Evolutionary conservation across 2,888 invertebrate genomes (phyloP).

Genomic region (Tachina fera): DNA sequence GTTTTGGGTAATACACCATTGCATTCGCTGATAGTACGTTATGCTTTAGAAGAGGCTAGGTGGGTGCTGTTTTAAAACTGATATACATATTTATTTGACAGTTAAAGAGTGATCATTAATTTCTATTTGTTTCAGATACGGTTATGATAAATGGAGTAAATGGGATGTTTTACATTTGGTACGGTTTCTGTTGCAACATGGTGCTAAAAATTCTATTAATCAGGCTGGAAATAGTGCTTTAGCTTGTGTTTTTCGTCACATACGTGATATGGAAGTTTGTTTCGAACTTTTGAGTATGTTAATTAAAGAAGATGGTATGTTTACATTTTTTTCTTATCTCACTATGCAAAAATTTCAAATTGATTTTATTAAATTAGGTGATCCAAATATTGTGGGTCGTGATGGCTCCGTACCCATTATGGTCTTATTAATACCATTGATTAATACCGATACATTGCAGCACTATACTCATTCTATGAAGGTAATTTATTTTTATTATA

Average conservation of each 20-base stretch:
- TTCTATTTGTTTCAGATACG: conserved; percentile 82
- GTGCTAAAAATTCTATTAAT: conserved; percentile 88
- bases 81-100: not conserved
- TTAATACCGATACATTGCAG: conserved; percentile 89
- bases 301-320: conserved; percentile 81
- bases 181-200: conserved; percentile 85
- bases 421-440: conserved; percentile 89
- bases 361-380: conserved; percentile 80
- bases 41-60: conserved; percentile 87
- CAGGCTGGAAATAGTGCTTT: conserved; percentile 88
- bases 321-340: not conserved
- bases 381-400: conserved; percentile 88
- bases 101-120: not conserved
- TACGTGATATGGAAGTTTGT: conserved; percentile 87
- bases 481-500: conserved; percentile 80
- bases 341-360: not conserved
- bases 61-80: conserved; percentile 48
- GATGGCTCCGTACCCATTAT: conserved; percentile 90
- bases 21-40: conserved; percentile 86
- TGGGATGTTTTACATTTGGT: conserved; percentile 90
- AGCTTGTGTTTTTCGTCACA: conserved; percentile 88
- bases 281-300: conserved; percentile 83
- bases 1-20: conserved; percentile 89
- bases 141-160: conserved; percentile 89
- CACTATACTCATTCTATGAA: conserved; percentile 90